These are phyloP conservation scores for Lysandra coridon DNA, from an alignment of 2,888 invertebrate species.

Conservation along the genomic window DNA sequence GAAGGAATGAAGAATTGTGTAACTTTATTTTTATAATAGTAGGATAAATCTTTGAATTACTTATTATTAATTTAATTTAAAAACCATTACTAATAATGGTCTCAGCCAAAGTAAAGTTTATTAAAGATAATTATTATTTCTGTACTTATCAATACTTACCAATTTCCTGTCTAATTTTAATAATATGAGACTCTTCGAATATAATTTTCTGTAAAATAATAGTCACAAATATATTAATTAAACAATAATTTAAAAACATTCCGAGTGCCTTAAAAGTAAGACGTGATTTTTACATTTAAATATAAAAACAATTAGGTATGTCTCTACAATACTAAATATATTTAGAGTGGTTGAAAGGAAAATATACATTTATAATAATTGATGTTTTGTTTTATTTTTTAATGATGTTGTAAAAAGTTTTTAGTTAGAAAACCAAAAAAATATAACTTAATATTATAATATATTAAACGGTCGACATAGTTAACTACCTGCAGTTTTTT, in stretches of 20 bases:
- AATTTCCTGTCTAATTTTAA: neutral
- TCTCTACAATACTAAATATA: neutral
- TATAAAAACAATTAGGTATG: neutral
- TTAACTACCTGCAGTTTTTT: neutral
- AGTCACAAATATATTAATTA: neutral
- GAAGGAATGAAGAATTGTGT: neutral
- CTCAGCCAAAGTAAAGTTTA: neutral
- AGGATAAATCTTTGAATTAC: neutral
- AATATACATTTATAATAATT: neutral
- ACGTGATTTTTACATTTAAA: conserved; percentile 38
- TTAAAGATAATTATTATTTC: neutral
- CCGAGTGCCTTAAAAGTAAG: conserved; percentile 49
- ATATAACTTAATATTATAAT: too few relatives aligned
- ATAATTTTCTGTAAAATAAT: neutral
- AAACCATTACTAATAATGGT: neutral
- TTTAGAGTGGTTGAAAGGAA: conserved; percentile 2
- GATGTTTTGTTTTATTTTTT: neutral
- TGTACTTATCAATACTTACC: neutral
- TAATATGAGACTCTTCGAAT: neutral
- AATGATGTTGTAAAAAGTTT: neutral
- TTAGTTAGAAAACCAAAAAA: neutral
- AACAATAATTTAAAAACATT: conserved; percentile 56
- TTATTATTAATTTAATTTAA: neutral
- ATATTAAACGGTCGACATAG: too few relatives aligned
- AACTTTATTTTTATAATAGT: neutral